Evolutionary conservation across 2,888 invertebrate species (phyloP), one percentile per base, ranked within the genome.

Genomic region (Drosophila mayaguana): DNA sequence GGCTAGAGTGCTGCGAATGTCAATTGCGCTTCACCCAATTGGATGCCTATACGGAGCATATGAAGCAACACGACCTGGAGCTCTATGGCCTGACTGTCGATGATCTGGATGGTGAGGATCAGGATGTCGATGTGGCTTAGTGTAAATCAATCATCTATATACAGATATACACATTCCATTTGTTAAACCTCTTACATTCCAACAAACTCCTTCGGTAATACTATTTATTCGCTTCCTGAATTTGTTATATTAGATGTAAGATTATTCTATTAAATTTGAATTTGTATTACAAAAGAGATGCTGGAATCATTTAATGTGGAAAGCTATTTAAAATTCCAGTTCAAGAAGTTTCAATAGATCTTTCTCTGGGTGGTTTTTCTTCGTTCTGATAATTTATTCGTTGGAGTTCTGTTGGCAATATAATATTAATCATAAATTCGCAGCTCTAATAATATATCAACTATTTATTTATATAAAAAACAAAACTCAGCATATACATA

Each of bases 1-100:
- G 91, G 78, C 75, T 92, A 7, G 92, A 92, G 59, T 92, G 92
- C 51, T 92, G 91, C 43, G 92, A 92, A 59, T 92, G 92, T 60
- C 90, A 89, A 20, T 80, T 89, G 20, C 89, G 91, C 3, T 92
- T 91, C 38, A 90, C 88, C 18, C 89, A 92, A 32, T 75, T 92
- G 63, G 92, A 91, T 54, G 74, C 81, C 2, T 92, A 92, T 43
- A 92, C 91, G 28, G 89, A 83, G 25, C 92, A 92, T 61, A 73
- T 92, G 3, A 91, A 91, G 46, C 83, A 89, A 36, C 92, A 92
- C 54, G 92, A 92, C 57, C 60, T 88, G 43, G 83, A 88, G 18
- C 69, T 80, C 18, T 89, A 82, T 20, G 89, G 84, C 28, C 69
- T 84, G 57, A 73, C 67, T 63, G 72, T 83, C 12, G 83, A 83